phyloP scores from a whole-genome alignment of 2,113 vertebrate species.

The Oncorhynchus keta region DNA sequence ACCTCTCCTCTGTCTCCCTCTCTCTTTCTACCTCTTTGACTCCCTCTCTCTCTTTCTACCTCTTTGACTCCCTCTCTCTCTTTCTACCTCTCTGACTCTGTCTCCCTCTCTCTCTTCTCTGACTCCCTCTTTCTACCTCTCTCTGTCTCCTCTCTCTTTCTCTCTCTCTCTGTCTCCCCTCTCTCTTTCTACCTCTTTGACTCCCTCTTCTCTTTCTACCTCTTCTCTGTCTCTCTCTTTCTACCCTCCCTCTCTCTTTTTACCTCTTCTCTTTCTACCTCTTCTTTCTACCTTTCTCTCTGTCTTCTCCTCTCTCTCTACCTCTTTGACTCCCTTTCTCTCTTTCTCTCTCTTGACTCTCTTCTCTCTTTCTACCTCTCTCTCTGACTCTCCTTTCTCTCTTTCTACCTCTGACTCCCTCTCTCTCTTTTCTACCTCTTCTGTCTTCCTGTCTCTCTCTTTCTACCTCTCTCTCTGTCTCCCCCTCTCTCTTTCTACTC shows the following conservation, averaged over 20 bases:
- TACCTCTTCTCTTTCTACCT: conserved; percentile 13
- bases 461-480: conserved; percentile 26
- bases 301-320: neutral
- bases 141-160: neutral
- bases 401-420: neutral
- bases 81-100: no score
- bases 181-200: conserved; percentile 12
- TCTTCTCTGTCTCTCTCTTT: conserved; percentile 15
- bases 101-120: no score
- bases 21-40: conserved; percentile 21
- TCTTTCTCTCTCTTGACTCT: conserved; percentile 19
- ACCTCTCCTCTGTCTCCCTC: no score
- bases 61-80: neutral
- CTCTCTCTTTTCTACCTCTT: neutral
- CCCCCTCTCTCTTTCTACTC: conserved; percentile 1
- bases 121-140: conserved; percentile 13
- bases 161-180: conserved; percentile 14
- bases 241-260: neutral
- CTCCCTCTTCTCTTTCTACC: neutral
- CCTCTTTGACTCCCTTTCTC: conserved; percentile 16
- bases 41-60: conserved; percentile 9
- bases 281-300: neutral
- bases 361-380: neutral
- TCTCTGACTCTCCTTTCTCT: neutral
- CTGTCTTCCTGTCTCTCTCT: conserved; percentile 24